A percentile compares a stretch with the other conserved stretches of the same genome.
Conservation (phyloP, 2,888 invertebrate genomes). For the Amiota communis region DNA sequence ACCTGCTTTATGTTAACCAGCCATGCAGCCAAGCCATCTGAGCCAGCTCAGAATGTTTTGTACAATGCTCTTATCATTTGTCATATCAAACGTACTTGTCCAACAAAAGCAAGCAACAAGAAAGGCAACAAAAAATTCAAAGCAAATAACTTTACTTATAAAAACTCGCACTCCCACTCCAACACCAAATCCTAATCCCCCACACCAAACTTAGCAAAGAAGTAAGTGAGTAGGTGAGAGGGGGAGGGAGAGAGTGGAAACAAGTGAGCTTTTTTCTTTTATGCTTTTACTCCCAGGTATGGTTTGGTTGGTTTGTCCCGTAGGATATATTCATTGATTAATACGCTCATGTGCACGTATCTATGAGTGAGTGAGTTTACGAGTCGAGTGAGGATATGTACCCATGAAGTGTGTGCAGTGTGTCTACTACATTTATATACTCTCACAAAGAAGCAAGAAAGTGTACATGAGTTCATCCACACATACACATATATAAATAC, state of each 20-base stretch:
- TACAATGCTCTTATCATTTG: too few species aligned
- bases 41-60: too few species aligned
- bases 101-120: background rate
- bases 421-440: too few species aligned
- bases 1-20: background rate
- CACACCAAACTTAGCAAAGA: too few species aligned
- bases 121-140: background rate
- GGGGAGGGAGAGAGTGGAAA: too few species aligned
- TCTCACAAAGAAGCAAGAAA: too few species aligned
- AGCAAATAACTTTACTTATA: conserved; percentile 1
- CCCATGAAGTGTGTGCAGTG: background rate
- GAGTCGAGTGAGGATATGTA: background rate
- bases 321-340: conserved; percentile 64
- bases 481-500: conserved; percentile 40
- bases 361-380: background rate
- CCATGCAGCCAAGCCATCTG: background rate
- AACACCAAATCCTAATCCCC: too few species aligned
- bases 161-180: background rate
- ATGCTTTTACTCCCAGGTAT: conserved; percentile 6
- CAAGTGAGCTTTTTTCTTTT: background rate
- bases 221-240: too few species aligned
- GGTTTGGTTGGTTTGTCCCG: conserved; percentile 39
- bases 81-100: too few species aligned
- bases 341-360: conserved; percentile 48
- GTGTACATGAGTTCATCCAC: conserved; percentile 21